Evolutionary conservation across 2,888 invertebrate genomes (phyloP).

Genomic region (Eudasyphora cyanicolor): DNA sequence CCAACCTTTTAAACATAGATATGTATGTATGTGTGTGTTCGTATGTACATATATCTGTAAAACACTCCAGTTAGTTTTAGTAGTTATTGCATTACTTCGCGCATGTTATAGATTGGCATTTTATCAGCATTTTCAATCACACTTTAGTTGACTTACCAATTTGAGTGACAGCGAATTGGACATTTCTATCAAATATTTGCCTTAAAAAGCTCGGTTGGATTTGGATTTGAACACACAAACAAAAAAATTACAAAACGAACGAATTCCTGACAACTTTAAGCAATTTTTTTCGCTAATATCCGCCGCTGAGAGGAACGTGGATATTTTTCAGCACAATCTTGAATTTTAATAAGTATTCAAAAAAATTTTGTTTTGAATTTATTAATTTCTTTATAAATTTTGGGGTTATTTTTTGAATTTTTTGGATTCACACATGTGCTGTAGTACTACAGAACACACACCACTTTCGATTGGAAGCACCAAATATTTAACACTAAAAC

Average conservation of each 20-base stretch:
- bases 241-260: too few relatives aligned
- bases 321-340: constrained; percentile 12
- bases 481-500: constrained; percentile 58
- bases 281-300: too few relatives aligned
- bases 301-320: too few relatives aligned
- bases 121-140: not conserved
- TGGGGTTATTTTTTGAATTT: not conserved
- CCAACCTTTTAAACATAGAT: too few relatives aligned
- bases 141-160: constrained; percentile 57
- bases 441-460: not conserved
- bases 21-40: not conserved
- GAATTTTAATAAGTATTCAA: constrained; percentile 29
- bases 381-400: constrained; percentile 6
- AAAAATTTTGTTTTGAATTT: constrained; percentile 16
- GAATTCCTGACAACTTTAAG: too few relatives aligned
- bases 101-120: not conserved
- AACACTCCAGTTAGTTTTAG: not conserved
- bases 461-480: not conserved
- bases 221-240: constrained; percentile 17
- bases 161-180: constrained; percentile 58
- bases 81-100: not conserved
- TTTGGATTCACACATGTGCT: constrained; percentile 6
- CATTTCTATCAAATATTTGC: constrained; percentile 38
- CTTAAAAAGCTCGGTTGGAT: constrained; percentile 22
- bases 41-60: not conserved